Conservation (phyloP, 1,140 invertebrate genomes). For the Drosophila tristis region DNA sequence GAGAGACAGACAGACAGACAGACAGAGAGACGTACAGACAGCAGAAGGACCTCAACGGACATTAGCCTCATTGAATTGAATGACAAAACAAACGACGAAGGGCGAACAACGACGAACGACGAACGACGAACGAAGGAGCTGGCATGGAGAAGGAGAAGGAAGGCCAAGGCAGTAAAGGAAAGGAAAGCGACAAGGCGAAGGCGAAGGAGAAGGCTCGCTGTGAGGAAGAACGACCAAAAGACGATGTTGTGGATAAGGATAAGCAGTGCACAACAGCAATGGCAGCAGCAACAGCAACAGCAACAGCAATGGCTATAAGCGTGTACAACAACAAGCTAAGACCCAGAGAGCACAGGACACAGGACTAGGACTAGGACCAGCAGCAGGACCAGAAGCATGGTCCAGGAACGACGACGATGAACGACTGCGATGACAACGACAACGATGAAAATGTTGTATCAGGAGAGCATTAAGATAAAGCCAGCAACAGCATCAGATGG, state of each 20-base stretch:
- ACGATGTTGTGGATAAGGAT: constrained; percentile 80
- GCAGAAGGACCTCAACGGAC: constrained; percentile 69
- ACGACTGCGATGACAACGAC: constrained; percentile 16
- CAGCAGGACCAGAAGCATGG: too few relatives aligned
- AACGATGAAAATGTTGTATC: constrained; percentile 75
- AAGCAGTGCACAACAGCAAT: constrained; percentile 66
- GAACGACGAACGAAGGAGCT: constrained; percentile 1
- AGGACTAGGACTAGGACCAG: too few relatives aligned
- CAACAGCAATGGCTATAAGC: constrained; percentile 23
- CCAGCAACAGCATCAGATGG: constrained; percentile 68
- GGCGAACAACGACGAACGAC: neutral
- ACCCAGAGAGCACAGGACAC: neutral
- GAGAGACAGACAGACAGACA: constrained; percentile 13
- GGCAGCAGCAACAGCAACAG: constrained; percentile 20
- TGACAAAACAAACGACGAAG: constrained; percentile 81
- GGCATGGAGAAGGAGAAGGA: constrained; percentile 7
- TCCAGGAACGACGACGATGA: constrained; percentile 41
- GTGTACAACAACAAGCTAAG: constrained; percentile 25
- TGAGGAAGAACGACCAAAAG: constrained; percentile 19
- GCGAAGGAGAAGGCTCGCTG: constrained; percentile 31
- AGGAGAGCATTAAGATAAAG: constrained; percentile 79
- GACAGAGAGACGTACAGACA: neutral
- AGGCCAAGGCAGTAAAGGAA: constrained; percentile 4
- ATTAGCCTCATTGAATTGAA: constrained; percentile 84
- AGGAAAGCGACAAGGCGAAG: constrained; percentile 18